These are phyloP conservation scores for Epizoanthus rinbou DNA, from an alignment of 92 coral and sea anemone genomes.

Conservation along the genomic window DNA sequence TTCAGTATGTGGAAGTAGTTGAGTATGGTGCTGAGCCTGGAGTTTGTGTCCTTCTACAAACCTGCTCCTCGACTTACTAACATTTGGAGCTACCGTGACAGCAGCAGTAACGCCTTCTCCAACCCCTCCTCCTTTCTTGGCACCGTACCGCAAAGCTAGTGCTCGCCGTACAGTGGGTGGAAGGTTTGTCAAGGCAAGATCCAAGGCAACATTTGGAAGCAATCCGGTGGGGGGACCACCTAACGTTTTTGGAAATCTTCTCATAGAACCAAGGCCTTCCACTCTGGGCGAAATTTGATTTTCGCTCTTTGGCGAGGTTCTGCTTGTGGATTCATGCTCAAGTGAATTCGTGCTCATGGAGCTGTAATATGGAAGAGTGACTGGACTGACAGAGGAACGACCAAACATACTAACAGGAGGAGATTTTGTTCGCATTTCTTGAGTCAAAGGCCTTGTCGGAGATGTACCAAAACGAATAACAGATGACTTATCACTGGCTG, in stretches of 20 bases:
- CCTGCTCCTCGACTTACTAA: constrained; percentile 64
- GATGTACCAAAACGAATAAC: constrained; percentile 44
- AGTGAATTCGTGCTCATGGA: neutral
- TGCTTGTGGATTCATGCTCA: neutral
- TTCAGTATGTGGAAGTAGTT: constrained; percentile 10
- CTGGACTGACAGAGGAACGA: constrained; percentile 20
- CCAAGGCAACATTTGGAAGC: constrained; percentile 58
- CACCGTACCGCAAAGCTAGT: constrained; percentile 74
- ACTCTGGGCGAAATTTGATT: constrained; percentile 1
- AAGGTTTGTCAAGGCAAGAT: constrained; percentile 78
- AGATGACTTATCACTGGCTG: neutral
- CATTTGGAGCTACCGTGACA: constrained; percentile 56
- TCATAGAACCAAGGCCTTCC: constrained; percentile 6
- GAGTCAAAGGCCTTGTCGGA: constrained; percentile 13
- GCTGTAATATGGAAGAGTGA: constrained; percentile 3
- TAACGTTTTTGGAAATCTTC: constrained; percentile 34
- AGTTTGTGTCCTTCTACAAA: constrained; percentile 53
- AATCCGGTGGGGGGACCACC: constrained; percentile 45
- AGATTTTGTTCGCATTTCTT: constrained; percentile 1
- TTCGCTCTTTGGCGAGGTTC: constrained; percentile 20
- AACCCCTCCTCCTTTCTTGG: constrained; percentile 55
- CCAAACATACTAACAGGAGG: constrained; percentile 21
- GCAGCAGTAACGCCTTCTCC: constrained; percentile 41
- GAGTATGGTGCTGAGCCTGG: constrained; percentile 29
- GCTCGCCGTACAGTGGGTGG: constrained; percentile 90